Evolutionary conservation across 2,797 vertebrate species (phyloP).

Genomic region (Danionella dracula): DNA sequence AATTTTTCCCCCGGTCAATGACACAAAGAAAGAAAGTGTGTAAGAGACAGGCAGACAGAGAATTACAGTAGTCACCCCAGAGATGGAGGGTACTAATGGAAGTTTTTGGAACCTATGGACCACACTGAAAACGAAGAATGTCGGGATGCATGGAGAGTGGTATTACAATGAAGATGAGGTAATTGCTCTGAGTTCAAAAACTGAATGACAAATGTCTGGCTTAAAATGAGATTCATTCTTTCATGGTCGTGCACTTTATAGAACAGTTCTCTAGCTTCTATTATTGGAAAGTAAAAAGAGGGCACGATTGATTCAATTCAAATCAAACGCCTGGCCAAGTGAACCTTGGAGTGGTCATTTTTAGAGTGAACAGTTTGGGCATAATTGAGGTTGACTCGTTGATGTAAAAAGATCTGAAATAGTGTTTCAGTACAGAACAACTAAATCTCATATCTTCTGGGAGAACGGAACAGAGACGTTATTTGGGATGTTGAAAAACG

Average conservation of each 20-base stretch:
- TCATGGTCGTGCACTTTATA: constrained; percentile 36
- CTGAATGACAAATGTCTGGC: constrained; percentile 41
- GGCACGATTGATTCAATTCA: constrained; percentile 24
- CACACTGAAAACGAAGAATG: constrained; percentile 37
- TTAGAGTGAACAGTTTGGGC: constrained; percentile 7
- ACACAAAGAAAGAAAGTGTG: constrained; percentile 30
- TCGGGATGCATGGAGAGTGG: constrained; percentile 37
- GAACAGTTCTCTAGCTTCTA: constrained; percentile 39
- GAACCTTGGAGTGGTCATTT: constrained; percentile 18
- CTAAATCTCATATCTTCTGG: too few species aligned
- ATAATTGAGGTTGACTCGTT: constrained; percentile 14
- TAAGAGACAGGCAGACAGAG: constrained; percentile 40
- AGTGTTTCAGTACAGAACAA: too few species aligned
- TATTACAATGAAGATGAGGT: constrained; percentile 46
- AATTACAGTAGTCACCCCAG: constrained; percentile 63
- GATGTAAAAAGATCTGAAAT: neutral
- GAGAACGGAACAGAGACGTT: too few species aligned
- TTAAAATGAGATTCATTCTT: constrained; percentile 45
- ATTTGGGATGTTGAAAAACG: too few species aligned
- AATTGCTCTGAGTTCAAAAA: constrained; percentile 43
- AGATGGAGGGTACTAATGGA: constrained; percentile 55
- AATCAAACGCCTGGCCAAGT: constrained; percentile 21
- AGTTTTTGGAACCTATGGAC: constrained; percentile 47
- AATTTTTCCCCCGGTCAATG: constrained; percentile 58
- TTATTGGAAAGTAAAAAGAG: constrained; percentile 24